Conservation (phyloP, 2,888 invertebrate species). For the Diaperis boleti region DNA sequence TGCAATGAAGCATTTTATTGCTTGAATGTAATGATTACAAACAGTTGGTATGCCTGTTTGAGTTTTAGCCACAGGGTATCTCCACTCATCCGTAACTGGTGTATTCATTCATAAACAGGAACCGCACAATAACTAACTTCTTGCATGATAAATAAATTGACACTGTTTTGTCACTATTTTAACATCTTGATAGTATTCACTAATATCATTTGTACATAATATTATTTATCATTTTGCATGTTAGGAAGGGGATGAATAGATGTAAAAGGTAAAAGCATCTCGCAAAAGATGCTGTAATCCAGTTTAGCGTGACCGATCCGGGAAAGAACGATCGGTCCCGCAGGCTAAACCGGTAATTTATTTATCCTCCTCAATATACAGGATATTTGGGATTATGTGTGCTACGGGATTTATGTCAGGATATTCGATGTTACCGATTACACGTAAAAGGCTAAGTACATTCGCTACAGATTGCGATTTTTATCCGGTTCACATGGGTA, state of each 20-base stretch:
- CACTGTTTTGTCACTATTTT: no score
- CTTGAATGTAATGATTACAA: constrained; percentile 44
- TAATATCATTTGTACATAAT: no score
- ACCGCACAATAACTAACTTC: neutral
- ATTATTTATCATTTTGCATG: no score
- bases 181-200: no score
- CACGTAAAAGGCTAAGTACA: constrained; percentile 30
- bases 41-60: constrained; percentile 42
- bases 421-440: constrained; percentile 44
- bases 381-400: constrained; percentile 49
- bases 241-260: no score
- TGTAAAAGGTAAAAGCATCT: neutral
- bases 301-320: constrained; percentile 49
- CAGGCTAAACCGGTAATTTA: constrained; percentile 48
- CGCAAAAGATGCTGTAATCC: constrained; percentile 45
- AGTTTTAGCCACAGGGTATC: constrained; percentile 41
- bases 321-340: constrained; percentile 44
- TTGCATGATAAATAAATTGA: no score
- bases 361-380: constrained; percentile 49
- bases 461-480: constrained; percentile 24
- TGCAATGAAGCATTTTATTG: constrained; percentile 45
- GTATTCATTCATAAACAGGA: constrained; percentile 39
- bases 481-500: constrained; percentile 17
- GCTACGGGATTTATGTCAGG: constrained; percentile 44
- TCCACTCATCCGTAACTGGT: constrained; percentile 40